Evolutionary conservation across 2,888 invertebrate genomes (phyloP).

Genomic region (Sinopyrophorus schimmeli): DNA sequence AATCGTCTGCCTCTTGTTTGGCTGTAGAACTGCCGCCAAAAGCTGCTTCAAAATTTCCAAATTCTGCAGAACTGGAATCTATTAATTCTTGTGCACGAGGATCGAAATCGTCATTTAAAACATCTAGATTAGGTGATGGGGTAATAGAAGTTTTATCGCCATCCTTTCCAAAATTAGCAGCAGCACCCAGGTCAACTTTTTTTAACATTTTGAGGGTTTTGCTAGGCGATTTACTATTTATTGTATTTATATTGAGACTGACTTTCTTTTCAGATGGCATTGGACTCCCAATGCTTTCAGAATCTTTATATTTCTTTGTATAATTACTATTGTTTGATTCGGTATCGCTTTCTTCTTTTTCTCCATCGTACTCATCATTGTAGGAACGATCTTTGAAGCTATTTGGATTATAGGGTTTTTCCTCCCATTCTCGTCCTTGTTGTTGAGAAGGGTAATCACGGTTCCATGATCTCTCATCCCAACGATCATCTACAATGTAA

Average conservation of each 20-base stretch:
- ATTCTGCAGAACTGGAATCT: slow-evolving; percentile 57
- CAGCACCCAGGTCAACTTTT: slow-evolving; percentile 68
- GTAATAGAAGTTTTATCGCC: slow-evolving; percentile 50
- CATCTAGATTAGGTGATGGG: slow-evolving; percentile 55
- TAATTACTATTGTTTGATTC: slow-evolving; percentile 58
- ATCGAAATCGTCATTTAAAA: slow-evolving; percentile 67
- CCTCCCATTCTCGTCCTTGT: slow-evolving; percentile 45
- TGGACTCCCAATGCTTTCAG: slow-evolving; percentile 41
- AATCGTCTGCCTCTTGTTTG: slow-evolving; percentile 63
- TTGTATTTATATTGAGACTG: slow-evolving; percentile 57
- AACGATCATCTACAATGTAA: slow-evolving; percentile 36
- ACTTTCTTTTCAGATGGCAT: slow-evolving; percentile 48
- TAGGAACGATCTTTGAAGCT: slow-evolving; percentile 52
- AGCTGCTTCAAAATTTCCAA: slow-evolving; percentile 78
- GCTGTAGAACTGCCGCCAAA: slow-evolving; percentile 54
- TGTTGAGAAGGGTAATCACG: slow-evolving; percentile 47
- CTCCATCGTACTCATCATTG: slow-evolving; percentile 66
- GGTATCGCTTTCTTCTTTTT: slow-evolving; percentile 70
- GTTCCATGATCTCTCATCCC: slow-evolving; percentile 49
- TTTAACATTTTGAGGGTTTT: slow-evolving; percentile 56
- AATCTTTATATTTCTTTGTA: slow-evolving; percentile 42
- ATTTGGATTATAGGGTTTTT: slow-evolving; percentile 39
- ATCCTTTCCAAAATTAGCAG: slow-evolving; percentile 68
- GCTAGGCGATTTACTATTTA: slow-evolving; percentile 49
- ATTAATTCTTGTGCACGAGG: slow-evolving; percentile 57